Percentiles rank a stretch among this genome's conserved stretches.
These are phyloP conservation scores for Apocrypta bakeri DNA, from an alignment of 1,140 invertebrate genomes.

Conservation along the genomic window DNA sequence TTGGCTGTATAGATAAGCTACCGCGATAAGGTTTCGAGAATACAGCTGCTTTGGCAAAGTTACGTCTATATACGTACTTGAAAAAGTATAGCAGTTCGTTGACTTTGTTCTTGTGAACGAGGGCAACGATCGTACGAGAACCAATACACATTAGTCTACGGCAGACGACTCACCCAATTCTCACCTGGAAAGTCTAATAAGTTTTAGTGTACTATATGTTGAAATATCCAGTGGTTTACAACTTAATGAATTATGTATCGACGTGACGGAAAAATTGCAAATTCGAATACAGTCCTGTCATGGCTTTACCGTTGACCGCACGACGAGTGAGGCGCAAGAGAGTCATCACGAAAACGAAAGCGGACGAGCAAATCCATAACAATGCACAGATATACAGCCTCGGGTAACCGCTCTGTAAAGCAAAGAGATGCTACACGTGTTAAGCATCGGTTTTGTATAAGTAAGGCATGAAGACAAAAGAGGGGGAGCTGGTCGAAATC, in stretches of 20 bases:
- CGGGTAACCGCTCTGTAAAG: background rate
- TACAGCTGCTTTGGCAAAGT: background rate
- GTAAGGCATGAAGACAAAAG: slow-evolving; percentile 38
- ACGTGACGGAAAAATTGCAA: background rate
- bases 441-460: background rate
- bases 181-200: background rate
- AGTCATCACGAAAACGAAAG: slow-evolving; percentile 38
- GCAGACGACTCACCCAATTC: background rate
- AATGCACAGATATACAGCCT: background rate
- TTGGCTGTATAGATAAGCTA: background rate
- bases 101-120: background rate
- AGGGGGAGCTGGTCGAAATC: background rate
- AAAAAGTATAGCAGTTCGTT: background rate
- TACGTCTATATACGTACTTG: background rate
- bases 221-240: background rate
- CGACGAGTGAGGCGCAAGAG: background rate
- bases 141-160: background rate
- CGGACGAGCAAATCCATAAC: slow-evolving; percentile 15
- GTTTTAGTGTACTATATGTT: background rate
- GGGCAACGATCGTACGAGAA: background rate
- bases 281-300: slow-evolving; percentile 16
- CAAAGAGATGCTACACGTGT: background rate
- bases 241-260: slow-evolving; percentile 11
- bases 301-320: background rate
- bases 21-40: background rate